Conservation (phyloP, 2,888 invertebrate genomes). For the Cosmopolites sordidus region DNA sequence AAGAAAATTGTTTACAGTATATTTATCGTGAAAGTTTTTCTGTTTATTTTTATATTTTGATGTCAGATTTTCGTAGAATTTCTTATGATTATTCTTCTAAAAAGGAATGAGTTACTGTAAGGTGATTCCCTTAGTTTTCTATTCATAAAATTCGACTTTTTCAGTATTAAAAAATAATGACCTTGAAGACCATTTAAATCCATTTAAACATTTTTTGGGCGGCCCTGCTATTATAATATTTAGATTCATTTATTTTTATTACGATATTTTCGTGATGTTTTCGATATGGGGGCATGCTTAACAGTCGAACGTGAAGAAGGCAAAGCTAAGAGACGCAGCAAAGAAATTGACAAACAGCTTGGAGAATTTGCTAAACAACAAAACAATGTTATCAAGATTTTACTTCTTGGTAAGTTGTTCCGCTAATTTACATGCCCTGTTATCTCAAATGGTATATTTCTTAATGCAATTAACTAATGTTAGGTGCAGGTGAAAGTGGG, state of each 20-base stretch:
- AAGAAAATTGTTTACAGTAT: not conserved
- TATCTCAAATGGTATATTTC: constrained; percentile 5
- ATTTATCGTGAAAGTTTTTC: not conserved
- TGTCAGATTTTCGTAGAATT: not conserved
- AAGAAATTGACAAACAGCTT: constrained; percentile 59
- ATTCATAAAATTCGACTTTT: not conserved
- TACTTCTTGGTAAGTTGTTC: constrained; percentile 53
- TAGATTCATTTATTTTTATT: not conserved
- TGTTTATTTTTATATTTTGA: not conserved
- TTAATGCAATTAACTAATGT: no score
- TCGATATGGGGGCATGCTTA: constrained; percentile 59
- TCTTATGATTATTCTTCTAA: not conserved
- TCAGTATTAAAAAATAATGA: constrained; percentile 7
- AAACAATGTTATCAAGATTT: constrained; percentile 59
- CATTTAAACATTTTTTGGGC: constrained; percentile 5
- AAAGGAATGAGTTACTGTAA: not conserved
- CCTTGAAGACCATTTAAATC: constrained; percentile 11
- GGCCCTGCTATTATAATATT: not conserved
- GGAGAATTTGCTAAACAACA: constrained; percentile 57
- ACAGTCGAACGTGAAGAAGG: constrained; percentile 59
- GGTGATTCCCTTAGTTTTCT: not conserved
- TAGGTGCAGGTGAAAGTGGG: constrained; percentile 64
- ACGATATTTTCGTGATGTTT: constrained; percentile 37
- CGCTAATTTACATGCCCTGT: not conserved
- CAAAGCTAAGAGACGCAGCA: constrained; percentile 56